phyloP scores from a whole-genome alignment of 1,140 invertebrate genomes.

The Asbolus verrucosus region DNA sequence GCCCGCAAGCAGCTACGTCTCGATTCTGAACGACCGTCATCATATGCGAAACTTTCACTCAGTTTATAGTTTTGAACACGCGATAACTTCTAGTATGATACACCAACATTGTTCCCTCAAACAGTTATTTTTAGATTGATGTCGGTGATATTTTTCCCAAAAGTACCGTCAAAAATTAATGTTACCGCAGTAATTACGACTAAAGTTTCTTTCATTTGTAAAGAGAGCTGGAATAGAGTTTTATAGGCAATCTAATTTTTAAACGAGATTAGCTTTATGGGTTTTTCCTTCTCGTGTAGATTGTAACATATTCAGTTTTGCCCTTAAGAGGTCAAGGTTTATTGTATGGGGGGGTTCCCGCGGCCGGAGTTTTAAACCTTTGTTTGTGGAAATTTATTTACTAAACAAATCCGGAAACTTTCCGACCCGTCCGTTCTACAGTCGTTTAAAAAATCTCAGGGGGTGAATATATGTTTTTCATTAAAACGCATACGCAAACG shows the following conservation, averaged over 20 bases:
- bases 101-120: background rate
- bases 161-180: background rate
- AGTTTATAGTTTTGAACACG: constrained; percentile 8
- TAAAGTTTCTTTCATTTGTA: background rate
- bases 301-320: constrained; percentile 3
- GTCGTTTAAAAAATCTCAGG: constrained; percentile 18
- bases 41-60: constrained; percentile 25
- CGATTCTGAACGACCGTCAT: constrained; percentile 3
- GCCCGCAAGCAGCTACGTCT: constrained; percentile 13
- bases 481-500: constrained; percentile 1
- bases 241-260: background rate
- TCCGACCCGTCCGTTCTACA: background rate
- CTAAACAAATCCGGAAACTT: constrained; percentile 24
- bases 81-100: background rate
- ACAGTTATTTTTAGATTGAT: constrained; percentile 13
- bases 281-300: background rate
- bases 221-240: background rate
- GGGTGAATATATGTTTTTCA: constrained; percentile 12
- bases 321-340: background rate
- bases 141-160: background rate
- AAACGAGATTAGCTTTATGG: background rate
- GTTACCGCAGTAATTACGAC: background rate
- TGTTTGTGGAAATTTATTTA: constrained; percentile 9
- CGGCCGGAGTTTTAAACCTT: background rate
- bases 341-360: background rate